A percentile compares a stretch with the other conserved stretches of the same genome.
Evolutionary conservation across 1,140 invertebrate genomes (phyloP).

Genomic region (Conus ventricosus): DNA sequence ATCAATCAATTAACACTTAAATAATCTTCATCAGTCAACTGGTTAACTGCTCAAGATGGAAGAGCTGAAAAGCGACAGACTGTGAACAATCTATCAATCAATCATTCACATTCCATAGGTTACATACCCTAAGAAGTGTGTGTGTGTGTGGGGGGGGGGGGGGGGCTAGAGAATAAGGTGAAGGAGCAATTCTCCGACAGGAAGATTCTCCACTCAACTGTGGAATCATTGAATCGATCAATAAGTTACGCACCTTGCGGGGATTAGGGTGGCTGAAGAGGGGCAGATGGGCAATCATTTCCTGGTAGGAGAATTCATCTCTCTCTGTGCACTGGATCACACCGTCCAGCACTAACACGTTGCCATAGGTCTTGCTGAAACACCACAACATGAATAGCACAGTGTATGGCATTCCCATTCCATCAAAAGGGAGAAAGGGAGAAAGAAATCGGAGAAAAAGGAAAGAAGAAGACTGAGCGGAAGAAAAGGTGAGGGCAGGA

Average conservation of each 20-base stretch:
- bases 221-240: too few species aligned
- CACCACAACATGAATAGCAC: conserved; percentile 25
- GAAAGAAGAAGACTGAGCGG: neutral
- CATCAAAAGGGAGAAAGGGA: neutral
- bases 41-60: neutral
- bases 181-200: too few species aligned
- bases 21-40: neutral
- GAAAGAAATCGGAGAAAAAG: neutral
- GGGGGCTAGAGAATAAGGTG: too few species aligned
- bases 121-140: too few species aligned
- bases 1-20: neutral
- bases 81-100: neutral
- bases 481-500: neutral
- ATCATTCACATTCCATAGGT: too few species aligned
- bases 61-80: too few species aligned
- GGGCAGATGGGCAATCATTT: conserved; percentile 97
- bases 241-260: conserved; percentile 81
- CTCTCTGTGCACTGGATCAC: conserved; percentile 97
- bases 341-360: conserved; percentile 93
- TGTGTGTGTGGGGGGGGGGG: too few species aligned
- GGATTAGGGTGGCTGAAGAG: conserved; percentile 93
- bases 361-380: conserved; percentile 89
- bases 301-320: conserved; percentile 99
- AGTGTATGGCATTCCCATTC: neutral
- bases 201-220: too few species aligned